Base-by-base conservation (phyloP, 2,797 vertebrate genomes). In the Tamandua tetradactyla region DNA sequence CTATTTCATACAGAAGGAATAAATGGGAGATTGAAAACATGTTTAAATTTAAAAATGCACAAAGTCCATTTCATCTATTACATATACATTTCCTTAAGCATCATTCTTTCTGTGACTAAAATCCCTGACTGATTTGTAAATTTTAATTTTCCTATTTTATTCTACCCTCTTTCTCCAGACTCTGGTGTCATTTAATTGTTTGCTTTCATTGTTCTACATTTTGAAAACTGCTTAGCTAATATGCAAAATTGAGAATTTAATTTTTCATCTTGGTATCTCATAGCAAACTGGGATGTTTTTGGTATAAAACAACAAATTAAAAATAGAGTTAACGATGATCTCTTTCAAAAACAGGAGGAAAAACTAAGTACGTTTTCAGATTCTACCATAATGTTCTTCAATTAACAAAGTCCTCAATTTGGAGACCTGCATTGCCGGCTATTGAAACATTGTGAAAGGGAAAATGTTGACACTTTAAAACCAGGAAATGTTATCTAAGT, bases 271-370 rank as follows among this genome's bases (percentile, higher is more conserved):
- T n/a, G 12, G 74, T 76, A 11, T 80, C 32, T 62, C 8, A 68
- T 17, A 37, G 23, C 13, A 68, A 69, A 27, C 32, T 42, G 9
- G 0, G 1, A 52, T 74, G 7, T 71, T 69, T 78, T 57, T 62
- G 22, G 2, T 71, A 40, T 86, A 18, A 55, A 22, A 42, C 7
- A 91, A 55, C 15, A 89, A 91, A 37, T 32, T n/a, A 62, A 55
- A 32, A 15, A 94, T 89, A 75, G 42, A 88, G 10, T 68, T 87
- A 68, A 83, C 59, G 25, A 52, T 66, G n/a, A 55, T 57, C 18
- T 89, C 14, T 89, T 96, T 81, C 61, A 95, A 64, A 22, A 32
- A 35, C n/a, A 81, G 47, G 90, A 94, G 44, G 92, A 68, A n/a
- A 74, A 30, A 75, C 61, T 55, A 25, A 22, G 8, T 72, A 69